Conservation (phyloP, 2,888 invertebrate genomes). For the Cactoblastis cactorum region DNA sequence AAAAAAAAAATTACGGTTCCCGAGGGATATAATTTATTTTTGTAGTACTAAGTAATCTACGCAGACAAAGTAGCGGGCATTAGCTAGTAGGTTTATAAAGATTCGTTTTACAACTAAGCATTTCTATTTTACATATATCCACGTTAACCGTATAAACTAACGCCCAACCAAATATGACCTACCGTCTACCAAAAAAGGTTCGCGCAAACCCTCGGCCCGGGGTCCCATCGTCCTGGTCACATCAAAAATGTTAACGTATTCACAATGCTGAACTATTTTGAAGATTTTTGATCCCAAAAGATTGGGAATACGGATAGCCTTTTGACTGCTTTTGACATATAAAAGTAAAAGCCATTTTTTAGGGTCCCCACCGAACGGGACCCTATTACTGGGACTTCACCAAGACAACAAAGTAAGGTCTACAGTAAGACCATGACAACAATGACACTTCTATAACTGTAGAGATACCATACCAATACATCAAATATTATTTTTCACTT, state of each 20-base stretch:
- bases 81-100: background rate
- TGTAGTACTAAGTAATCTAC: too few species aligned
- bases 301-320: background rate
- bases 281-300: slow-evolving; percentile 44
- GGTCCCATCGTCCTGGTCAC: slow-evolving; percentile 30
- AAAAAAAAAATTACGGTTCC: too few species aligned
- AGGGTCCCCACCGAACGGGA: too few species aligned
- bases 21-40: too few species aligned
- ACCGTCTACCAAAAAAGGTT: background rate
- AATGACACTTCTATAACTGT: too few species aligned
- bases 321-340: slow-evolving; percentile 1
- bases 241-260: slow-evolving; percentile 53
- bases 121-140: background rate
- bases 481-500: too few species aligned
- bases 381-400: too few species aligned
- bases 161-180: background rate
- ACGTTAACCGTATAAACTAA: background rate
- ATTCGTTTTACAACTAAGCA: background rate
- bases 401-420: too few species aligned
- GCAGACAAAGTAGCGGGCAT: too few species aligned
- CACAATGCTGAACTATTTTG: slow-evolving; percentile 23
- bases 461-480: too few species aligned
- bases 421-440: too few species aligned
- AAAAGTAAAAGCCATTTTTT: too few species aligned
- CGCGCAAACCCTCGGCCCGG: background rate